phyloP scores from a whole-genome alignment of 1,140 invertebrate genomes.

The Probaryconus sp. region DNA sequence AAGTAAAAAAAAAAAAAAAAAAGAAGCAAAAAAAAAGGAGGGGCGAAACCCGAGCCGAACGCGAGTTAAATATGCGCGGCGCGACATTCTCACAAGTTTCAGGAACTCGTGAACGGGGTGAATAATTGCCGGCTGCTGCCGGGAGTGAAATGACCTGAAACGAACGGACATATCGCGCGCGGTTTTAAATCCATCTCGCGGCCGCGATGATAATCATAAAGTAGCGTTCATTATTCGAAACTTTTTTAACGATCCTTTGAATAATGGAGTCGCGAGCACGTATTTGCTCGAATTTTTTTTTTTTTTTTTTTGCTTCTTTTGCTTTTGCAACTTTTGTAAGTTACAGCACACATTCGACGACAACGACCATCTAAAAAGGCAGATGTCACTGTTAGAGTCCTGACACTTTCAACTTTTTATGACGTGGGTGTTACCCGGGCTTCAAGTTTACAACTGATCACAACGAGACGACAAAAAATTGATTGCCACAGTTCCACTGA shows the following conservation, averaged over 20 bases:
- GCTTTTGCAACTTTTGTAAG: background rate
- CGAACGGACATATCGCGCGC: conserved; percentile 24
- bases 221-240: conserved; percentile 22
- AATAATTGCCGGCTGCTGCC: conserved; percentile 43
- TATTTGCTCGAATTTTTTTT: too few species aligned
- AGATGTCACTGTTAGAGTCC: background rate
- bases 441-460: too few species aligned
- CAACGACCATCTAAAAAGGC: background rate
- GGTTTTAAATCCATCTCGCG: conserved; percentile 21
- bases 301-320: background rate
- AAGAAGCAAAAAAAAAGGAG: too few species aligned
- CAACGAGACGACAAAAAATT: too few species aligned
- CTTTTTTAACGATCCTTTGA: conserved; percentile 24
- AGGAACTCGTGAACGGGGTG: conserved; percentile 51
- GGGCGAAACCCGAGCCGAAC: background rate
- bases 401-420: conserved; percentile 4
- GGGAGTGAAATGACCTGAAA: conserved; percentile 26
- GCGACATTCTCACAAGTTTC: conserved; percentile 33
- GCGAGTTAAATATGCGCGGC: conserved; percentile 33
- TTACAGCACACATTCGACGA: background rate
- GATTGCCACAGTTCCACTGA: too few species aligned
- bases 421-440: background rate
- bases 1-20: too few species aligned
- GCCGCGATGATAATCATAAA: conserved; percentile 31
- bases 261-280: conserved; percentile 17